These are phyloP conservation scores for Vipera ursinii DNA, from an alignment of 2,797 vertebrate genomes.

Conservation along the genomic window DNA sequence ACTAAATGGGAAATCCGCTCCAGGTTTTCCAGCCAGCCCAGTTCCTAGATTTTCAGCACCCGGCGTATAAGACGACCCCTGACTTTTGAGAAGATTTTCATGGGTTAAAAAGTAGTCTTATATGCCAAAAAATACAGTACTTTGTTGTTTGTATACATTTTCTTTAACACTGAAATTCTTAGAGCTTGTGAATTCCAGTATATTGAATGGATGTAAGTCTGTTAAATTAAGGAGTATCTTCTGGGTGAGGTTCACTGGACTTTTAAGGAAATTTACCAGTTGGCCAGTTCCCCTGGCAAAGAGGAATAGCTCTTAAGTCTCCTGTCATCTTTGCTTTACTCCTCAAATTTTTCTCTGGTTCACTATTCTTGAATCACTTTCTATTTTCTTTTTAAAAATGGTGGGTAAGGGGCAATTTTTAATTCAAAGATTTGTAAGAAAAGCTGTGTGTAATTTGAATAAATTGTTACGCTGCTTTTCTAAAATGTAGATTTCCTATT, in stretches of 20 bases:
- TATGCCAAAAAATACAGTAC: no score
- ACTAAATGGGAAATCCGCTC: no score
- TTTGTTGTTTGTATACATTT: not conserved
- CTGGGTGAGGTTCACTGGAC: not conserved
- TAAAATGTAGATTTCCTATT: not conserved
- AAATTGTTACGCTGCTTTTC: not conserved
- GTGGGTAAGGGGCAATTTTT: not conserved
- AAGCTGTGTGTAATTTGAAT: not conserved
- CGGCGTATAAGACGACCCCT: no score
- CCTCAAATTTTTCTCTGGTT: not conserved
- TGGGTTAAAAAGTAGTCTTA: no score
- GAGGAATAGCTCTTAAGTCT: not conserved
- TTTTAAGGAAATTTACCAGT: not conserved
- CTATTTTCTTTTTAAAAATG: not conserved
- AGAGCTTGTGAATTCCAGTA: no score
- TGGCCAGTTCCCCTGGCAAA: not conserved
- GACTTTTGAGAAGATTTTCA: no score
- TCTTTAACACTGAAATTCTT: not conserved
- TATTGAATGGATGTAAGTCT: not conserved
- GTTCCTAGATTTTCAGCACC: no score
- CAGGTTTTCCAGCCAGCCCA: no score
- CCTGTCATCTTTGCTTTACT: not conserved
- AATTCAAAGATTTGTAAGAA: not conserved
- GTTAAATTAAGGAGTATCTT: not conserved
- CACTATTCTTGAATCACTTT: not conserved